Percentiles rank a stretch among this genome's conserved stretches.
Evolutionary conservation across 2,797 vertebrate species (phyloP).

Genomic region (Pagetopsis macropterus): DNA sequence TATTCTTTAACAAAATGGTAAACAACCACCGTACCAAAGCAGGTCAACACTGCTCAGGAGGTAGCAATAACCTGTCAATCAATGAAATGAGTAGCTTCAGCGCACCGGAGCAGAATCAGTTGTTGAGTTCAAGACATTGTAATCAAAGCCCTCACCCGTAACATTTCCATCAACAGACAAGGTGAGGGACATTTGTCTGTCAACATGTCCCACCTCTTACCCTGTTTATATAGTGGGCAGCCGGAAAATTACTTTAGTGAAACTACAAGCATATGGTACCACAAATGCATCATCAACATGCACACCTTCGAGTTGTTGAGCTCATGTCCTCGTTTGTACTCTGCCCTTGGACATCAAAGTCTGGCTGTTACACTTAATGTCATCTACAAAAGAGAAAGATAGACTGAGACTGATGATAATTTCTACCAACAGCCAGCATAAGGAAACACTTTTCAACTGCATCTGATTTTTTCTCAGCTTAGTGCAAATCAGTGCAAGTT

Average conservation of each 20-base stretch:
- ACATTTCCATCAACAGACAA: neutral
- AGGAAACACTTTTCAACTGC: neutral
- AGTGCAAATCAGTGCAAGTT: slow-evolving; percentile 2
- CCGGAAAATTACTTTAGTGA: too few relatives aligned
- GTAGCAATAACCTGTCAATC: neutral
- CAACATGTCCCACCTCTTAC: neutral
- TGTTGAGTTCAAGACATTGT: neutral
- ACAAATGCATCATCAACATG: neutral
- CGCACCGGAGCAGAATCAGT: slow-evolving; percentile 6
- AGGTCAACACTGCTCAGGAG: too few relatives aligned
- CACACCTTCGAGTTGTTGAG: slow-evolving; percentile 12
- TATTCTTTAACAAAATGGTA: too few relatives aligned
- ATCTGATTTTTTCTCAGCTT: neutral
- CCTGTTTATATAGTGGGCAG: too few relatives aligned
- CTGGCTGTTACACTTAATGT: slow-evolving; percentile 24
- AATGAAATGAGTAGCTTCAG: neutral
- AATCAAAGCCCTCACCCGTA: neutral
- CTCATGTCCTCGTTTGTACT: slow-evolving; percentile 25
- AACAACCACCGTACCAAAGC: too few relatives aligned
- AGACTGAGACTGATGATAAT: slow-evolving; percentile 5
- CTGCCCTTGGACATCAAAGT: slow-evolving; percentile 22
- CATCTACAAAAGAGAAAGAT: slow-evolving; percentile 17
- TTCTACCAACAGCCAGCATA: slow-evolving; percentile 1
- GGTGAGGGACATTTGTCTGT: neutral
- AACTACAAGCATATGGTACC: slow-evolving; percentile 13